phyloP scores from a whole-genome alignment of 2,113 vertebrate genomes.

The Heliornis fulica region DNA sequence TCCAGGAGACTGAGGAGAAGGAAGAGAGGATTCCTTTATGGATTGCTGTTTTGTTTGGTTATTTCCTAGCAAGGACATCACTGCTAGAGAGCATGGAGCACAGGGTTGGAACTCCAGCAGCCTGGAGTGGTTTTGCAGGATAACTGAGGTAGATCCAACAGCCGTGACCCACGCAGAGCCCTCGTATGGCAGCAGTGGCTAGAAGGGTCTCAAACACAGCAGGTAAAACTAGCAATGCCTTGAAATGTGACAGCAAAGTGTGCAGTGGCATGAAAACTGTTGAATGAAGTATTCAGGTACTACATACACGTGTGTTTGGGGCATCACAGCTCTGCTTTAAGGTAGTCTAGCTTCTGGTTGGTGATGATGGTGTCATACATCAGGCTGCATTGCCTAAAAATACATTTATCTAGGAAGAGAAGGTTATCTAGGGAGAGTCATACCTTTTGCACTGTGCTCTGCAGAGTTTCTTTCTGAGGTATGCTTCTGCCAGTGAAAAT shows the following conservation, averaged over 20 bases:
- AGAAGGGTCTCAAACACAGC: neutral
- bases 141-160: fast-evolving
- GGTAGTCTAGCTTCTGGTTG: neutral
- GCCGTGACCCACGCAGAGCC: neutral
- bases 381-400: conserved; percentile 14
- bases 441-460: neutral
- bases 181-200: neutral
- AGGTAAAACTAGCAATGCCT: neutral
- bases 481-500: neutral
- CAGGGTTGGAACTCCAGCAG: neutral
- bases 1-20: neutral
- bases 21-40: neutral
- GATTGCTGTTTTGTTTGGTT: neutral
- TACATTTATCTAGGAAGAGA: neutral
- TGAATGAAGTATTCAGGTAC: neutral
- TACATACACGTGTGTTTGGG: fast-evolving
- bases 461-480: neutral
- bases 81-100: neutral
- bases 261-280: neutral
- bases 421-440: neutral
- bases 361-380: neutral
- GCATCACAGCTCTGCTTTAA: neutral
- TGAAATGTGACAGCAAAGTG: neutral
- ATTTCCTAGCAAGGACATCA: neutral
- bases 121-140: neutral